Percentiles rank a stretch among this genome's conserved stretches.
Conservation (phyloP, 2,113 vertebrate species). For the Ptilonorhynchus violaceus region DNA sequence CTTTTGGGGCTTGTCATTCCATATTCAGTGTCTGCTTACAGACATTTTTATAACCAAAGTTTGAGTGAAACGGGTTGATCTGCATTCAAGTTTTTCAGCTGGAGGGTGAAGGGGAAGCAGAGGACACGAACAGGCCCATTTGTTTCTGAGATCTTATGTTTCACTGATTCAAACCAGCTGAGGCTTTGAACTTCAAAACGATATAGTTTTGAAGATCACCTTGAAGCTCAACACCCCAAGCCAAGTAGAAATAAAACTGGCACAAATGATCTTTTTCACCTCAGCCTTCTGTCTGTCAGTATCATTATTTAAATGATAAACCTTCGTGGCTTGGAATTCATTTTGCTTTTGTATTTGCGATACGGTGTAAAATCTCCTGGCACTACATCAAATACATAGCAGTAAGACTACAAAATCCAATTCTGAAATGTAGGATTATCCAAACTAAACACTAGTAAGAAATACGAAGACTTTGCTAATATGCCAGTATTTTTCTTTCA, state of each 20-base stretch:
- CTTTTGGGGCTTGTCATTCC: background rate
- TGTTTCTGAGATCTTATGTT: background rate
- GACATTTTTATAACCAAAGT: background rate
- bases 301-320: background rate
- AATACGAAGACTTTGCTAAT: slow-evolving; percentile 17
- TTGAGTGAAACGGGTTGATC: background rate
- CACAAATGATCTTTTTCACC: background rate
- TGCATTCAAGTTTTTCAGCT: background rate
- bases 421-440: slow-evolving; percentile 33
- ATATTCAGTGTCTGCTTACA: background rate
- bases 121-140: background rate
- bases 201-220: slow-evolving; percentile 14
- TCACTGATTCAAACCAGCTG: slow-evolving; percentile 7
- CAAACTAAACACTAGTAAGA: slow-evolving; percentile 35
- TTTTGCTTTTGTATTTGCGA: background rate
- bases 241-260: slow-evolving; percentile 16
- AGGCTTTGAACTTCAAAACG: background rate
- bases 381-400: slow-evolving; percentile 24
- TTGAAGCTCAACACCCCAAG: background rate
- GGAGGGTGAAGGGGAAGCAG: background rate
- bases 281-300: background rate
- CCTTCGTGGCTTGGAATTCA: background rate
- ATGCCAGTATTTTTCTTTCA: background rate
- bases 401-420: slow-evolving; percentile 14
- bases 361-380: background rate